phyloP scores from a whole-genome alignment of 1,140 invertebrate genomes.

The Ips typographus region DNA sequence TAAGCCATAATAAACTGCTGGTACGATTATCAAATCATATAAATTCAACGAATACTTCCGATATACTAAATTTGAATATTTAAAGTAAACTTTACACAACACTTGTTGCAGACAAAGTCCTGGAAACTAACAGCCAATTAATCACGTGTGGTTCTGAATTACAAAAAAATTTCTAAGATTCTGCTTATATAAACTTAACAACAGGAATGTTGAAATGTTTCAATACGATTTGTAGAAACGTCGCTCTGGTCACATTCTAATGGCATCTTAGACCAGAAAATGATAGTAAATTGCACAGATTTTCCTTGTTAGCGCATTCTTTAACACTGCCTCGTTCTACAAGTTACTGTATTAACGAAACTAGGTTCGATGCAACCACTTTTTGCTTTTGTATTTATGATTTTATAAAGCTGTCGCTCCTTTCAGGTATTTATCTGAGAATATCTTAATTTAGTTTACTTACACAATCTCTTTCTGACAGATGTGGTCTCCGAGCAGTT shows the following conservation, averaged over 20 bases:
- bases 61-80: too few species aligned
- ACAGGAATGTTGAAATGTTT: conserved; percentile 4
- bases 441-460: conserved; percentile 38
- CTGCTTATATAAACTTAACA: not conserved
- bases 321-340: not conserved
- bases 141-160: too few species aligned
- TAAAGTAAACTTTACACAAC: too few species aligned
- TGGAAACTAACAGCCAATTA: too few species aligned
- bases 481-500: conserved; percentile 51
- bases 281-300: conserved; percentile 11
- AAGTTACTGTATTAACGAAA: not conserved
- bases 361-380: not conserved
- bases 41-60: too few species aligned
- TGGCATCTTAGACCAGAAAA: conserved; percentile 19
- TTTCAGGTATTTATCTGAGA: too few species aligned
- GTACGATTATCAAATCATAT: too few species aligned
- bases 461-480: conserved; percentile 55
- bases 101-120: too few species aligned
- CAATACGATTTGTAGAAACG: conserved; percentile 11
- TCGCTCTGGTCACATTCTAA: conserved; percentile 16
- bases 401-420: too few species aligned
- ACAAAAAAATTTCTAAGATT: not conserved
- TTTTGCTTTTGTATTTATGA: not conserved
- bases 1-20: too few species aligned
- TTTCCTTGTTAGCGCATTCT: conserved; percentile 16